phyloP scores from a whole-genome alignment of 2,113 vertebrate species.

The Orcinus orca region DNA sequence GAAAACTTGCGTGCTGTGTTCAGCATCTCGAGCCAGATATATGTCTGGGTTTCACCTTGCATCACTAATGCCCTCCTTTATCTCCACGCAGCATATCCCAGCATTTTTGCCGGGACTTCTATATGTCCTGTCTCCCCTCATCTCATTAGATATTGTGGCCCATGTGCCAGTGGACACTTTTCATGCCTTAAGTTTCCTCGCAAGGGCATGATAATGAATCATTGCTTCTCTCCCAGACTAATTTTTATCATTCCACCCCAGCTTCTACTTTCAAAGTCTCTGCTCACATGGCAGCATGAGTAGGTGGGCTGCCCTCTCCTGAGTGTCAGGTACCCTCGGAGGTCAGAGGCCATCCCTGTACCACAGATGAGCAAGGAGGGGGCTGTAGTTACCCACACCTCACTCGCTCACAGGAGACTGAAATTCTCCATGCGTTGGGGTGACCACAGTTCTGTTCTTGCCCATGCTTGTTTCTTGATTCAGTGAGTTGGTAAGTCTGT shows the following conservation, averaged over 20 bases:
- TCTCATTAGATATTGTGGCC: background rate
- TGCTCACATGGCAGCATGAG: background rate
- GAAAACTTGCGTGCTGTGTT: background rate
- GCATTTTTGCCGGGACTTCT: background rate
- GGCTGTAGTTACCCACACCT: fast-evolving
- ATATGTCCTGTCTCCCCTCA: background rate
- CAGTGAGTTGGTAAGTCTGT: constrained; percentile 21
- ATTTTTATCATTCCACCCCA: background rate
- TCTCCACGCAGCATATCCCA: background rate
- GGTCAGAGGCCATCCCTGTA: background rate
- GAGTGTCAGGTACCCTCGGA: background rate
- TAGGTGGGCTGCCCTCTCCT: background rate
- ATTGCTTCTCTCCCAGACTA: background rate
- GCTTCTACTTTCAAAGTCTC: background rate
- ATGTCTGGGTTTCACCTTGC: background rate
- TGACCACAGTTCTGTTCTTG: background rate
- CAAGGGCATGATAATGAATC: background rate
- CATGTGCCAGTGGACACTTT: background rate
- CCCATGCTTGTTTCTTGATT: constrained; percentile 50
- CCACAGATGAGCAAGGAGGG: fast-evolving
- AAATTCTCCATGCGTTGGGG: background rate
- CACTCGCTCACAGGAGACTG: background rate
- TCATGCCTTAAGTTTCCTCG: fast-evolving
- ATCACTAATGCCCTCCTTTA: background rate
- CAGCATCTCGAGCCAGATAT: background rate